Evolutionary conservation across 2,113 vertebrate genomes (phyloP).

Genomic region (Datnioides undecimradiatus): DNA sequence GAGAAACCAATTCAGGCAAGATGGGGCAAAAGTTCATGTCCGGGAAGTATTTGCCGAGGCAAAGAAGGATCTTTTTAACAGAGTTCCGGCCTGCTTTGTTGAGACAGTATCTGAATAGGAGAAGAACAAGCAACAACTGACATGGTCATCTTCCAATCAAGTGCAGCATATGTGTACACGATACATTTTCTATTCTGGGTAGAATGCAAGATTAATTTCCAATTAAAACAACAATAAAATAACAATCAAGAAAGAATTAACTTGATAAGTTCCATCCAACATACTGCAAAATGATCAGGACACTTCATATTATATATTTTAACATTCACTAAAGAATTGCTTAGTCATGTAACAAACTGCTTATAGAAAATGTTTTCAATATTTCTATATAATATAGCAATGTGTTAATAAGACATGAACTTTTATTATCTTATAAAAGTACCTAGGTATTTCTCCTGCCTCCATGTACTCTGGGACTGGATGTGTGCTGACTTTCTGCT

Average conservation of each 20-base stretch:
- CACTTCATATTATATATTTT: too few relatives aligned
- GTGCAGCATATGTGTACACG: not conserved
- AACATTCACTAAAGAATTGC: too few relatives aligned
- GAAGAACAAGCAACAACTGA: not conserved
- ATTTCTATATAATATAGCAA: too few relatives aligned
- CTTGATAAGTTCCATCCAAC: too few relatives aligned
- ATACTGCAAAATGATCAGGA: too few relatives aligned
- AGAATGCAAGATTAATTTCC: not conserved
- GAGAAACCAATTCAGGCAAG: slow-evolving; percentile 86
- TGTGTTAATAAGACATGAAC: too few relatives aligned
- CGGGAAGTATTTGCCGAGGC: slow-evolving; percentile 82
- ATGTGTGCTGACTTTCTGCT: slow-evolving; percentile 78
- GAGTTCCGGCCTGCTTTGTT: slow-evolving; percentile 84
- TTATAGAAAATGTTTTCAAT: too few relatives aligned
- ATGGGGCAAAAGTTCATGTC: slow-evolving; percentile 89
- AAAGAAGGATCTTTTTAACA: slow-evolving; percentile 88
- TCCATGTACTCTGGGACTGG: slow-evolving; percentile 88
- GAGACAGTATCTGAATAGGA: slow-evolving; percentile 85
- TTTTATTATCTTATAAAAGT: too few relatives aligned
- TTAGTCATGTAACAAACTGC: too few relatives aligned
- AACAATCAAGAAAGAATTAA: not conserved
- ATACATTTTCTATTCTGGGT: too few relatives aligned
- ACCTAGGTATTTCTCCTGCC: slow-evolving; percentile 85
- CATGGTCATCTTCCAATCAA: not conserved
- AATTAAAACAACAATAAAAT: not conserved